phyloP scores from a whole-genome alignment of 1,140 invertebrate genomes.

The Drosophila burlai region DNA sequence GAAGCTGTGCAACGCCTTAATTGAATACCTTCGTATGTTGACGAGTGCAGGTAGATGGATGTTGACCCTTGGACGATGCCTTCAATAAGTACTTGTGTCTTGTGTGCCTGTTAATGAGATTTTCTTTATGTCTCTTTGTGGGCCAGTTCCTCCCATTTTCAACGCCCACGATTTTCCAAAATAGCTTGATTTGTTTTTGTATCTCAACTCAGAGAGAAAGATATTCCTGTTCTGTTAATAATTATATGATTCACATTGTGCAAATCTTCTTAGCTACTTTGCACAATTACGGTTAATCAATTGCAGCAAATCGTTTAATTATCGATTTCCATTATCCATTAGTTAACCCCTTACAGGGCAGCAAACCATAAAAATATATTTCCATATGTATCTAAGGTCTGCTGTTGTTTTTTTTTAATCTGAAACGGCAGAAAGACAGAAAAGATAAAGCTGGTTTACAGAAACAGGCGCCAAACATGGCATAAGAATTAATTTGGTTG shows the following conservation, averaged over 20 bases:
- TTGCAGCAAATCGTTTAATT: constrained; percentile 27
- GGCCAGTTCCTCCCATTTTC: constrained; percentile 16
- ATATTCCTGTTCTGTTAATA: not conserved
- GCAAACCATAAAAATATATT: constrained; percentile 4
- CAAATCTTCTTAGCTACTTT: not conserved
- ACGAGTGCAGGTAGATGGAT: constrained; percentile 20
- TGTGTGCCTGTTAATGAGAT: constrained; percentile 12
- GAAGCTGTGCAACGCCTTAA: no score
- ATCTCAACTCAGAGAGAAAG: not conserved
- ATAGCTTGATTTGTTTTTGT: constrained; percentile 7
- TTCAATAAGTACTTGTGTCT: constrained; percentile 24
- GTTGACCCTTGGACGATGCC: constrained; percentile 33
- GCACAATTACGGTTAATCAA: constrained; percentile 43
- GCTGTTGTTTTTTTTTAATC: constrained; percentile 71
- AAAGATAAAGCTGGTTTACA: constrained; percentile 68
- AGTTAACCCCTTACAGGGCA: constrained; percentile 34
- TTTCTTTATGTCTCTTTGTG: constrained; percentile 45
- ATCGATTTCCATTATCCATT: constrained; percentile 32
- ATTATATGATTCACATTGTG: constrained; percentile 21
- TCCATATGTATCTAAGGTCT: not conserved
- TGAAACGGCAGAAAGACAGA: constrained; percentile 17
- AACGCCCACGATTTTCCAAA: constrained; percentile 26
- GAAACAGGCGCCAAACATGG: constrained; percentile 72
- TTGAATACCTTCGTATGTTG: not conserved
- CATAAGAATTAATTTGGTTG: constrained; percentile 72